Conservation (phyloP, 2,797 vertebrate genomes). For the Mycteria americana region DNA sequence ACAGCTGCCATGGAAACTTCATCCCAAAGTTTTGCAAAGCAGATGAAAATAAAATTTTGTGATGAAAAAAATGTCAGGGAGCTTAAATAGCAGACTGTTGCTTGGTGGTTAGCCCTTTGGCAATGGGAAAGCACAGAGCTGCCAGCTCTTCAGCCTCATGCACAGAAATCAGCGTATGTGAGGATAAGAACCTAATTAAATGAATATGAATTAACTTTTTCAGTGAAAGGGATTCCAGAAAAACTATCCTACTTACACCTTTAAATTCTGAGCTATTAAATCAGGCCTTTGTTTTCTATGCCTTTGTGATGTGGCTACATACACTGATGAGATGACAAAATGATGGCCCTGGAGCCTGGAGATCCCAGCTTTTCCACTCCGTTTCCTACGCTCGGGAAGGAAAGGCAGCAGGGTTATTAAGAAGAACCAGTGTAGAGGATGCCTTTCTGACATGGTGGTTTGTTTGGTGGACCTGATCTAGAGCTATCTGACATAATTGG, state of each 20-base stretch:
- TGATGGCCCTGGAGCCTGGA: not conserved
- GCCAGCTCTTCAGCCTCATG: not conserved
- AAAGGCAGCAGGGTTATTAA: not conserved
- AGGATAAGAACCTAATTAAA: not conserved
- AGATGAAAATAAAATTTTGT: slow-evolving; percentile 3
- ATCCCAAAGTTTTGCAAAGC: not conserved
- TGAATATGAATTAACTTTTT: not conserved
- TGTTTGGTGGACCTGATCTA: not conserved
- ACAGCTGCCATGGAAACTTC: slow-evolving; percentile 6
- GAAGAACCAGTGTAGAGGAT: not conserved
- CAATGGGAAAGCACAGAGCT: not conserved
- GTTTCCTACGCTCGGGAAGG: not conserved
- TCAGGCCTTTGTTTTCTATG: not conserved
- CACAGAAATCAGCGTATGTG: not conserved
- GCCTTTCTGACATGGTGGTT: not conserved
- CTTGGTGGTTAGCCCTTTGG: slow-evolving; percentile 32
- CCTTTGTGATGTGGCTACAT: not conserved
- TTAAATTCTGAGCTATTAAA: not conserved
- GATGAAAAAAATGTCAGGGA: not conserved
- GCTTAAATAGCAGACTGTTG: slow-evolving; percentile 3
- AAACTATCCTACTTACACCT: not conserved
- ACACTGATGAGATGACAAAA: not conserved
- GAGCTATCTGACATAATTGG: not conserved
- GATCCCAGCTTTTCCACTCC: not conserved
- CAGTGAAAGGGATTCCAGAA: not conserved